These are phyloP conservation scores for Dendroctonus ponderosae DNA, from an alignment of 1,140 invertebrate genomes.

Conservation along the genomic window DNA sequence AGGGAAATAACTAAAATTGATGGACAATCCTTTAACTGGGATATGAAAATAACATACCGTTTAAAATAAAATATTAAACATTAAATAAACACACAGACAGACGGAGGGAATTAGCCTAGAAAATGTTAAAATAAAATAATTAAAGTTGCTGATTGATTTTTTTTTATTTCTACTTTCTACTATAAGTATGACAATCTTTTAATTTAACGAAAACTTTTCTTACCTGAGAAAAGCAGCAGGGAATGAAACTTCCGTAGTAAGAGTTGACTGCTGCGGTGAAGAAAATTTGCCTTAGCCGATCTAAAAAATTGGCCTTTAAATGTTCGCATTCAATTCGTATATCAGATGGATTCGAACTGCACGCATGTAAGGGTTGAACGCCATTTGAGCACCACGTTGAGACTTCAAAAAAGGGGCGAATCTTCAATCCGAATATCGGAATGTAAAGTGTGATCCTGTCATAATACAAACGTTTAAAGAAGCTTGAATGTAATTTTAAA, in stretches of 20 bases:
- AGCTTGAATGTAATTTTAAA: neutral
- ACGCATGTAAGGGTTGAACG: conserved; percentile 55
- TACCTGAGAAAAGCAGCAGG: conserved; percentile 85
- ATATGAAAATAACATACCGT: no score
- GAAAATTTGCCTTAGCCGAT: conserved; percentile 82
- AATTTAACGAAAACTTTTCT: neutral
- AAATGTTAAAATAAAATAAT: no score
- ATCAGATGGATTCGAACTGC: conserved; percentile 65
- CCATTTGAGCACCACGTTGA: conserved; percentile 46
- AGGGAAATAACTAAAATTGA: no score
- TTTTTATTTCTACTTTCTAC: no score
- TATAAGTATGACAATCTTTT: no score
- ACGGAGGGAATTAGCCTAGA: no score
- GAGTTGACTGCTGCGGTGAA: conserved; percentile 87
- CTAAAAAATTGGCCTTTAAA: conserved; percentile 84
- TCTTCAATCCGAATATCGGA: conserved; percentile 75
- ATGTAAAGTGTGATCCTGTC: conserved; percentile 79
- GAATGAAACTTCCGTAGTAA: conserved; percentile 89
- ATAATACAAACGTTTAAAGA: conserved; percentile 18
- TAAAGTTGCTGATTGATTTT: no score
- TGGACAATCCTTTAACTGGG: no score
- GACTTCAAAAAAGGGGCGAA: conserved; percentile 70
- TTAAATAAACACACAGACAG: no score
- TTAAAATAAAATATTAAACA: no score
- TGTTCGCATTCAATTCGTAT: conserved; percentile 84